Conservation (phyloP, 2,797 vertebrate genomes). For the Knipowitschia caucasica region DNA sequence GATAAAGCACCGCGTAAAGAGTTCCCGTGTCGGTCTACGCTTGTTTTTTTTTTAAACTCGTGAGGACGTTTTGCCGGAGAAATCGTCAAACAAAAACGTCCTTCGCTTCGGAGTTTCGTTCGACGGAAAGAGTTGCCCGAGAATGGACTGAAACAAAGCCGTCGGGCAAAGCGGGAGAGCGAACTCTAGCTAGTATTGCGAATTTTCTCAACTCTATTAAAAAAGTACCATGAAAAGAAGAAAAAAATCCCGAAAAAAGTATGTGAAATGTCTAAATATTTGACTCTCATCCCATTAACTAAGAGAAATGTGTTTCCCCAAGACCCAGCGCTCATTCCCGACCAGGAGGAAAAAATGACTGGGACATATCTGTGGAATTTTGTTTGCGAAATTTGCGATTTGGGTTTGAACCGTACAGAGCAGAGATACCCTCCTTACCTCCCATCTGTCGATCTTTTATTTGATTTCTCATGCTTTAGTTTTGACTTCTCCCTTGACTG, state of each 20-base stretch:
- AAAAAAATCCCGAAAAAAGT: slow-evolving; percentile 77
- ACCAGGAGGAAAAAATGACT: slow-evolving; percentile 64
- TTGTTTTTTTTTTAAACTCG: slow-evolving; percentile 49
- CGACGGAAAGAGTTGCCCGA: slow-evolving; percentile 51
- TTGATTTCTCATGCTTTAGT: slow-evolving; percentile 32
- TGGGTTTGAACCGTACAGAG: slow-evolving; percentile 54
- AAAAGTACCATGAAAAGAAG: slow-evolving; percentile 76
- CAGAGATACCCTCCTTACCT: slow-evolving; percentile 25
- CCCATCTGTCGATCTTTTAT: slow-evolving; percentile 32
- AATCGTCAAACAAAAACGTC: slow-evolving; percentile 38
- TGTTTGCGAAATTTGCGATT: slow-evolving; percentile 62
- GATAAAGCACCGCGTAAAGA: slow-evolving; percentile 36
- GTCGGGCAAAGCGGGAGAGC: slow-evolving; percentile 49
- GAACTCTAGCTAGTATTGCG: slow-evolving; percentile 81
- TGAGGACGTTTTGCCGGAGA: slow-evolving; percentile 59
- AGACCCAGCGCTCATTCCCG: slow-evolving; percentile 69
- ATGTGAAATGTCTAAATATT: slow-evolving; percentile 88
- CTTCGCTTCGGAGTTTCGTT: slow-evolving; percentile 55
- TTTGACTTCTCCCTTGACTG: slow-evolving; percentile 46
- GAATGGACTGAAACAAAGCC: slow-evolving; percentile 61
- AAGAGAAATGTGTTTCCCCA: slow-evolving; percentile 77
- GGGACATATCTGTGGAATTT: slow-evolving; percentile 70
- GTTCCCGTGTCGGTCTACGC: slow-evolving; percentile 49
- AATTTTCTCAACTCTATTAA: slow-evolving; percentile 78
- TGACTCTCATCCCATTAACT: slow-evolving; percentile 80